Evolutionary conservation across 2,888 invertebrate genomes (phyloP), one percentile per base, ranked within the genome.

Genomic region (Tenthredo scrophulariae): DNA sequence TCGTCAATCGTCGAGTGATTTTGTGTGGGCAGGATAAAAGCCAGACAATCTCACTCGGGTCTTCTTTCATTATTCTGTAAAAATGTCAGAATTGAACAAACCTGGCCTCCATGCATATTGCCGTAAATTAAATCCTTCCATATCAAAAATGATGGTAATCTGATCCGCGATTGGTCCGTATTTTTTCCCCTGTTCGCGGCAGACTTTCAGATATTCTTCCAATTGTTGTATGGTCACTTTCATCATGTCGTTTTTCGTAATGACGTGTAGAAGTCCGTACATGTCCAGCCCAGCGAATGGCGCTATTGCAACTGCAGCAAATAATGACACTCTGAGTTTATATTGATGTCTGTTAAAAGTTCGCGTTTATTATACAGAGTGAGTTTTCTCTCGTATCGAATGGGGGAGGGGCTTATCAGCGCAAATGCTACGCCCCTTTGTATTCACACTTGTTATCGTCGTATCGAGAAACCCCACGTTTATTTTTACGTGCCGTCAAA

Each of bases 91-190:
- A 84, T 10, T 58, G 65, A 22, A 84, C 87, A 90, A 92, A 96
- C 96, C 96, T 89, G 98, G 98, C 91, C 97, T 95, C 97, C 98
- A 98, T 84, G 97, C 96, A 92, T 96, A 97, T 90, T 97, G 97
- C 74, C 96, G 95, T 86, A 97, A 94, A 92, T 95, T 96, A 92
- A 97, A 97, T 50, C 96, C 96, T 84, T 97, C 96, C 95, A 97
- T 95, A 91, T 97, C 97, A 88, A 97, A 96, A 86, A 97, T 93
- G 0, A 96, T 96, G 0, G 96, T 95, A 22, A 97, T 91, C 94
- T 97, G 95, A 0, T 96, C 93, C 0, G 96, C 96, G 13, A 94
- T 94, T 13, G 95, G 95, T 0, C 97, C 97, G 88, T 95, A 94
- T 18, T 93, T 94, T 85, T 94, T 92, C 0, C 95, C 94, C 90